Conservation (phyloP, 2,113 vertebrate species). For the Mastomys coucha region DNA sequence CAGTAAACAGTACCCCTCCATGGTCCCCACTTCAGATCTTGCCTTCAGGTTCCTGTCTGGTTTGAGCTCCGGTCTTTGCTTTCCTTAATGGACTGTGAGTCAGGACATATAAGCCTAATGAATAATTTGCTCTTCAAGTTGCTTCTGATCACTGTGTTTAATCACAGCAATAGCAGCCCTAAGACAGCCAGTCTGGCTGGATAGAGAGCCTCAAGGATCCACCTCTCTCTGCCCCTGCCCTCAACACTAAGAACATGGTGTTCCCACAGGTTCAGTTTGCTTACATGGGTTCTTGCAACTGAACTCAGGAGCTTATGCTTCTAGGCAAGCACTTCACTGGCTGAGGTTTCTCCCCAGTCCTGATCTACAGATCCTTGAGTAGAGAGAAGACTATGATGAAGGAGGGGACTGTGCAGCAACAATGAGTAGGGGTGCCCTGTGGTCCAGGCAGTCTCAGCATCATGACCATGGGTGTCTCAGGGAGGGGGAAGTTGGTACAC, state of each 20-base stretch:
- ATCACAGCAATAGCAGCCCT: neutral
- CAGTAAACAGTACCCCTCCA: neutral
- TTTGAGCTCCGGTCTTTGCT: neutral
- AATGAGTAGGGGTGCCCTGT: fast-evolving
- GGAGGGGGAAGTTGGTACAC: fast-evolving
- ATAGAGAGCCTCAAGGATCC: neutral
- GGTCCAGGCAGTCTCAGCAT: fast-evolving
- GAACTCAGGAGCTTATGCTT: neutral
- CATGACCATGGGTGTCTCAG: fast-evolving
- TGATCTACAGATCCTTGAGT: too few relatives aligned
- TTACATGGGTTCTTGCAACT: neutral
- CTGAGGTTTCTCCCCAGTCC: neutral
- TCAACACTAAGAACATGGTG: too few relatives aligned
- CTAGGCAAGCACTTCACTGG: neutral
- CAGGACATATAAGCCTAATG: neutral
- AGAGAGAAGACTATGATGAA: fast-evolving
- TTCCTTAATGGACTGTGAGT: neutral
- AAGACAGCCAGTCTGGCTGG: neutral
- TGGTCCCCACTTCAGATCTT: neutral
- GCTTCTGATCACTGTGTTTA: neutral
- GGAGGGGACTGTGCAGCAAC: fast-evolving
- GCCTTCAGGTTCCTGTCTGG: neutral
- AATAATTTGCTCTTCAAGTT: neutral
- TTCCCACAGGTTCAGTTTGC: neutral
- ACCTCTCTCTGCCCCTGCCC: neutral